Percentiles rank a stretch among this genome's conserved stretches.
phyloP scores from a whole-genome alignment of 2,888 invertebrate genomes.

The Hemicrepidius hirtus region DNA sequence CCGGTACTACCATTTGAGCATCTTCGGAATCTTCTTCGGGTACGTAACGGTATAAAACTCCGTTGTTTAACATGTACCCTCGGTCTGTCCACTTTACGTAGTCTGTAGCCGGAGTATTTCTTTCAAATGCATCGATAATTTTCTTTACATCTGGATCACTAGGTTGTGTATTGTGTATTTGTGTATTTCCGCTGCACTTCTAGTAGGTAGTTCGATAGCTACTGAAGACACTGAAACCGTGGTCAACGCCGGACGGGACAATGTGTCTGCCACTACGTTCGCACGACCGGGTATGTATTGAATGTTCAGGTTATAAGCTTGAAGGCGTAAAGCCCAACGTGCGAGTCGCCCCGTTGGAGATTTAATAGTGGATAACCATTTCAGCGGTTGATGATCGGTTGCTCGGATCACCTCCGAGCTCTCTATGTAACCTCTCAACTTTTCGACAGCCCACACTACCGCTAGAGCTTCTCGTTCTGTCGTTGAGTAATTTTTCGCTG shows the following conservation, averaged over 20 bases:
- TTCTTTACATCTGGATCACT: conserved; percentile 54
- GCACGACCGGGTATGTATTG: background rate
- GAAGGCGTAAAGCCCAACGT: too few species aligned
- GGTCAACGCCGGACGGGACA: background rate
- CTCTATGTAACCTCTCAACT: conserved; percentile 69
- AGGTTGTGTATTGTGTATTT: conserved; percentile 50
- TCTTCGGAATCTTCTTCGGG: too few species aligned
- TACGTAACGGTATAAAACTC: background rate
- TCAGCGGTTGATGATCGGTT: conserved; percentile 72
- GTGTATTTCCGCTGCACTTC: conserved; percentile 40
- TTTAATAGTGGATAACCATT: conserved; percentile 69
- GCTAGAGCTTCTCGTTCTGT: conserved; percentile 61
- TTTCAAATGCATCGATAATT: conserved; percentile 55
- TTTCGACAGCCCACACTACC: conserved; percentile 63
- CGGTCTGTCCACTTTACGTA: conserved; percentile 24
- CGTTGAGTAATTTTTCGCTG: conserved; percentile 59
- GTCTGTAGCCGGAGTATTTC: background rate
- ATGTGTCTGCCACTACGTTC: conserved; percentile 2
- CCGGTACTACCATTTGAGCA: too few species aligned
- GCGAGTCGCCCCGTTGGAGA: conserved; percentile 67
- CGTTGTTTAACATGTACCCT: conserved; percentile 38
- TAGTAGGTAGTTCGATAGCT: conserved; percentile 48
- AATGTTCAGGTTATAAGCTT: too few species aligned
- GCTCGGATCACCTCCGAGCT: conserved; percentile 63
- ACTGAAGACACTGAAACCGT: conserved; percentile 45